Conservation (phyloP, 2,797 vertebrate species). For the Cichlasoma orientale region DNA sequence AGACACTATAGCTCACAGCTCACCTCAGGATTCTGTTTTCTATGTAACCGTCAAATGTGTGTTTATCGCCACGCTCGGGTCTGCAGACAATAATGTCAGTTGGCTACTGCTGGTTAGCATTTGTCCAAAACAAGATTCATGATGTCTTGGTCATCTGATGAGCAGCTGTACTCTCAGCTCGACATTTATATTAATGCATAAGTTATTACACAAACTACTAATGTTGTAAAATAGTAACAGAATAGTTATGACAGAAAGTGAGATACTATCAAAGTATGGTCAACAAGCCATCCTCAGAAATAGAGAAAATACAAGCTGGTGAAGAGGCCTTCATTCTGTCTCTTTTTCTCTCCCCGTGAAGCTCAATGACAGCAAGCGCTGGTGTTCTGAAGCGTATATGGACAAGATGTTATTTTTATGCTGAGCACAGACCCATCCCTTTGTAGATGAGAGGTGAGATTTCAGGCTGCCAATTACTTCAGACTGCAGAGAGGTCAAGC, state of each 20-base stretch:
- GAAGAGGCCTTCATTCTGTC: not conserved
- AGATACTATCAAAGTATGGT: not conserved
- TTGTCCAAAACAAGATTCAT: not conserved
- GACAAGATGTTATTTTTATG: conserved; percentile 50
- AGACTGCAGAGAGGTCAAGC: conserved; percentile 52
- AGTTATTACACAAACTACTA: not conserved
- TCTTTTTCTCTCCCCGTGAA: not conserved
- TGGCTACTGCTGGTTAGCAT: not conserved
- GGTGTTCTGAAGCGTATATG: conserved; percentile 30
- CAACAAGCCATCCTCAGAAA: too few species aligned
- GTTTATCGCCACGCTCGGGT: not conserved
- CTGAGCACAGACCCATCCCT: conserved; percentile 33
- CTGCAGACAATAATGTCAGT: not conserved
- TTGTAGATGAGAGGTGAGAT: conserved; percentile 51
- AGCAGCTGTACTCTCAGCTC: not conserved
- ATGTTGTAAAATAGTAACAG: not conserved
- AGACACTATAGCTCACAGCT: not conserved
- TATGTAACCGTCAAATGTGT: not conserved
- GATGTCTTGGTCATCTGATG: not conserved
- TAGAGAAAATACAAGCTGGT: not conserved
- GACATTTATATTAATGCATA: not conserved
- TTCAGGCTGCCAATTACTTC: conserved; percentile 64
- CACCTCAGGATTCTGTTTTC: not conserved
- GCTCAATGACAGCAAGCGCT: not conserved
- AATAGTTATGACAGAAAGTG: not conserved